phyloP scores from a whole-genome alignment of 2,797 vertebrate genomes.

The Furcifer pardalis region DNA sequence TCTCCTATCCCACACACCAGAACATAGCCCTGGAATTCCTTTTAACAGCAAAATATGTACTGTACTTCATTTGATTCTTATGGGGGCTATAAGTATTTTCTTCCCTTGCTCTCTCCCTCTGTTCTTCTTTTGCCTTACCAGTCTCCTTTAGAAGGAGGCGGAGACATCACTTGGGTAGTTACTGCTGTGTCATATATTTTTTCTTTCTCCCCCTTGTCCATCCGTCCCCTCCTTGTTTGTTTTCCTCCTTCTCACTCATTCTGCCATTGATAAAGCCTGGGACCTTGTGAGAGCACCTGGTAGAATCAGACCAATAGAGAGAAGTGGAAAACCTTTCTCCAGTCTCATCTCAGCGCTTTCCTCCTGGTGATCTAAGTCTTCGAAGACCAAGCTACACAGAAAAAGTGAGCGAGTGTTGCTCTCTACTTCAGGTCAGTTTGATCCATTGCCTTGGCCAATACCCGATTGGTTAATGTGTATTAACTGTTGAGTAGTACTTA shows the following conservation, averaged over 20 bases:
- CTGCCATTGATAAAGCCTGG: slow-evolving; percentile 4
- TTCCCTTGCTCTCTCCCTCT: background rate
- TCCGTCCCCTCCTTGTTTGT: slow-evolving; percentile 31
- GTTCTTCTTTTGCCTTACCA: background rate
- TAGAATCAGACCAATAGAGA: slow-evolving; percentile 9
- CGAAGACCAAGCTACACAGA: background rate
- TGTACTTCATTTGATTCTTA: background rate
- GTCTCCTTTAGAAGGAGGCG: slow-evolving; percentile 19
- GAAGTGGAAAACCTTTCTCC: slow-evolving; percentile 8
- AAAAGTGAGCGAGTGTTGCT: background rate
- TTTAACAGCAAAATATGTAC: background rate
- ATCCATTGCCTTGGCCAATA: background rate
- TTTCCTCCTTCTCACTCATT: background rate
- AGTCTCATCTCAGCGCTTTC: background rate
- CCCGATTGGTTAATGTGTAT: background rate
- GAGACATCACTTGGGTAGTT: slow-evolving; percentile 31
- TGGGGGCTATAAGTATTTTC: background rate
- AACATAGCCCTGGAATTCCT: background rate
- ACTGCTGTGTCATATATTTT: slow-evolving; percentile 16
- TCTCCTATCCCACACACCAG: background rate
- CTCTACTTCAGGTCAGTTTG: slow-evolving; percentile 25
- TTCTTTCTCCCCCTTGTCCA: background rate
- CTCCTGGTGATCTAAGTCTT: background rate
- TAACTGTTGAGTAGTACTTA: background rate
- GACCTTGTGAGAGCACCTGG: background rate